phyloP scores from a whole-genome alignment of 2,888 invertebrate species.

The Sarcophaga subvicina region DNA sequence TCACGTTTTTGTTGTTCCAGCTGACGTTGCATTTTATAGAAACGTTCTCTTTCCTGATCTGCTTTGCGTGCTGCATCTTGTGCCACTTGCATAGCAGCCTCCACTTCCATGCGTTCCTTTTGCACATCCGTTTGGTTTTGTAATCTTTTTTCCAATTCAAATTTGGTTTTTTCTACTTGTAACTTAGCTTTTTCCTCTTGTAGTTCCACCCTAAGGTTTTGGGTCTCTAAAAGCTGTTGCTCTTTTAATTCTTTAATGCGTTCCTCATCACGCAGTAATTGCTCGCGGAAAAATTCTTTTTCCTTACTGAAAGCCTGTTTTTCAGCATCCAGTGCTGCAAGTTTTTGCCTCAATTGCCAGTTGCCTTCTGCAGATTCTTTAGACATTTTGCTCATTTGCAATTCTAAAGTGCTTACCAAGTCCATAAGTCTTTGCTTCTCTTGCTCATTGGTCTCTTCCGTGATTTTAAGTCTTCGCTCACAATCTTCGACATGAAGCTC shows the following conservation, averaged over 20 bases:
- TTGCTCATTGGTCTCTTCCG: conserved; percentile 75
- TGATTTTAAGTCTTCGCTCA: conserved; percentile 77
- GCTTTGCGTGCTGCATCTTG: conserved; percentile 80
- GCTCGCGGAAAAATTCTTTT: conserved; percentile 78
- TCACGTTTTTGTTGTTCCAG: conserved; percentile 79
- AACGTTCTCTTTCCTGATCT: conserved; percentile 79
- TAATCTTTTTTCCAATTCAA: conserved; percentile 77
- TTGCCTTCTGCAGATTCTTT: conserved; percentile 80
- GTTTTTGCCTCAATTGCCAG: conserved; percentile 80
- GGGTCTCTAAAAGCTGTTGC: conserved; percentile 77
- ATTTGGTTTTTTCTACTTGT: conserved; percentile 76
- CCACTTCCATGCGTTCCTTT: conserved; percentile 77
- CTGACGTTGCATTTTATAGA: conserved; percentile 78
- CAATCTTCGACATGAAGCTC: conserved; percentile 78
- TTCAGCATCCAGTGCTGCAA: conserved; percentile 80
- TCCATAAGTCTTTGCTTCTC: conserved; percentile 80
- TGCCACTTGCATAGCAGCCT: conserved; percentile 79
- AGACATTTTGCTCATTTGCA: conserved; percentile 77
- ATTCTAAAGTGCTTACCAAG: conserved; percentile 79
- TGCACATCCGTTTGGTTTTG: conserved; percentile 73
- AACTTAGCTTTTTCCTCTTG: conserved; percentile 78
- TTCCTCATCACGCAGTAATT: conserved; percentile 79
- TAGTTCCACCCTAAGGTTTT: conserved; percentile 75
- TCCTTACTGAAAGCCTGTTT: conserved; percentile 79
- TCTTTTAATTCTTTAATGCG: conserved; percentile 79